Percentiles rank a stretch among this genome's conserved stretches.
Conservation (phyloP, 2,113 vertebrate species). For the Bambusicola thoracicus region DNA sequence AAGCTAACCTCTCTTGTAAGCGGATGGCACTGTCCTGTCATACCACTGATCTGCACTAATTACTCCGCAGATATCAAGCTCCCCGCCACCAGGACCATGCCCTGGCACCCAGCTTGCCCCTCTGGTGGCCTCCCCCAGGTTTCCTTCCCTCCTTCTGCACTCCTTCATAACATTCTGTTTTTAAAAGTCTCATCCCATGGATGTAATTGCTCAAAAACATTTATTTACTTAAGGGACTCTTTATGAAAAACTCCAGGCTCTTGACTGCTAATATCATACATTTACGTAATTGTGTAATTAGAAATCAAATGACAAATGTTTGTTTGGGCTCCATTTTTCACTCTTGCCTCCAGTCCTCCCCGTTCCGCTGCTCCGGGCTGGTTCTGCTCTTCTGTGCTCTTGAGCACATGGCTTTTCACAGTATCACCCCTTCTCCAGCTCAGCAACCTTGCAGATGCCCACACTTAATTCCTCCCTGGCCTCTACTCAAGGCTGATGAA, state of each 20-base stretch:
- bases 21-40: slow-evolving; percentile 61
- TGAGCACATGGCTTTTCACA: accelerated
- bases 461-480: neutral
- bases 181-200: slow-evolving; percentile 39
- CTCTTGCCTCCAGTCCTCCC: neutral
- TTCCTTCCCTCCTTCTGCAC: neutral
- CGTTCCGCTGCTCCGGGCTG: neutral
- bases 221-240: slow-evolving; percentile 81
- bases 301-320: slow-evolving; percentile 68
- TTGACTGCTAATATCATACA: slow-evolving; percentile 75
- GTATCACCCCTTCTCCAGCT: neutral
- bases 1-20: slow-evolving; percentile 52
- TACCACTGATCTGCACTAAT: slow-evolving; percentile 58
- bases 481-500: neutral
- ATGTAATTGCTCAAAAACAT: slow-evolving; percentile 69
- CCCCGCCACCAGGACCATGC: neutral
- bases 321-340: neutral
- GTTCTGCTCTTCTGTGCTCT: neutral
- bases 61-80: slow-evolving; percentile 60
- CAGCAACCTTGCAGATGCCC: neutral
- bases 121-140: neutral
- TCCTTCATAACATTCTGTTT: neutral
- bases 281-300: slow-evolving; percentile 78
- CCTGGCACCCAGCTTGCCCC: neutral
- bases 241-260: slow-evolving; percentile 77